Conservation (phyloP, 92 coral and sea anemone species). For the Hydrozoanthus gracilis region DNA sequence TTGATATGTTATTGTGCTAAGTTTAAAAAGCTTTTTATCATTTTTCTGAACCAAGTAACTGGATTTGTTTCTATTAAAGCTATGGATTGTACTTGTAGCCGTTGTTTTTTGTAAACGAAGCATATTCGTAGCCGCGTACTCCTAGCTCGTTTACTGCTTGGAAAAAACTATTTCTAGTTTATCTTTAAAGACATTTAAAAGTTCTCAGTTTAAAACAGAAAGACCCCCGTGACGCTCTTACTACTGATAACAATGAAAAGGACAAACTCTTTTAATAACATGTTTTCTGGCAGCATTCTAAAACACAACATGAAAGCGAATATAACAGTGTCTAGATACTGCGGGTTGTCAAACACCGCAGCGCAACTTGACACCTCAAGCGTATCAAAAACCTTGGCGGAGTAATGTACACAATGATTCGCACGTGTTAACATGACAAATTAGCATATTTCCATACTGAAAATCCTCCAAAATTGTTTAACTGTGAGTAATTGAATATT, state of each 20-base stretch:
- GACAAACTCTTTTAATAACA: slow-evolving; percentile 19
- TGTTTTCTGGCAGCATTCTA: slow-evolving; percentile 18
- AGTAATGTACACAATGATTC: slow-evolving; percentile 17
- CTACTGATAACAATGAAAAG: slow-evolving; percentile 1
- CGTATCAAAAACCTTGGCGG: neutral
- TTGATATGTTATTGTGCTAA: slow-evolving; percentile 14
- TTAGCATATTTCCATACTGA: slow-evolving; percentile 34
- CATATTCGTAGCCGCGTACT: too few relatives aligned
- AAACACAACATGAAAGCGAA: slow-evolving; percentile 1
- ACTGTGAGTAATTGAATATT: slow-evolving; percentile 17
- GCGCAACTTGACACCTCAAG: neutral
- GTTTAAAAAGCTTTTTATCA: neutral
- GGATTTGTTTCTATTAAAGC: neutral
- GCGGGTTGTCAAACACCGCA: neutral
- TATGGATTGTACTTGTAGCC: neutral
- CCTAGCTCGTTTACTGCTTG: too few relatives aligned
- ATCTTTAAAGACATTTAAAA: neutral
- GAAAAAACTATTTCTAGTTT: neutral
- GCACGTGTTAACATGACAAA: slow-evolving; percentile 28
- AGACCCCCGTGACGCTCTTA: neutral
- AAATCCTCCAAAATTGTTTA: neutral
- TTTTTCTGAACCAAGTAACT: slow-evolving; percentile 4
- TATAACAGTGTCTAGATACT: neutral
- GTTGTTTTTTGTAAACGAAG: neutral
- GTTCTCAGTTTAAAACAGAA: neutral